Percentiles rank a stretch among this genome's conserved stretches.
phyloP scores from a whole-genome alignment of 2,888 invertebrate species.

The Drosophila kanekoi region DNA sequence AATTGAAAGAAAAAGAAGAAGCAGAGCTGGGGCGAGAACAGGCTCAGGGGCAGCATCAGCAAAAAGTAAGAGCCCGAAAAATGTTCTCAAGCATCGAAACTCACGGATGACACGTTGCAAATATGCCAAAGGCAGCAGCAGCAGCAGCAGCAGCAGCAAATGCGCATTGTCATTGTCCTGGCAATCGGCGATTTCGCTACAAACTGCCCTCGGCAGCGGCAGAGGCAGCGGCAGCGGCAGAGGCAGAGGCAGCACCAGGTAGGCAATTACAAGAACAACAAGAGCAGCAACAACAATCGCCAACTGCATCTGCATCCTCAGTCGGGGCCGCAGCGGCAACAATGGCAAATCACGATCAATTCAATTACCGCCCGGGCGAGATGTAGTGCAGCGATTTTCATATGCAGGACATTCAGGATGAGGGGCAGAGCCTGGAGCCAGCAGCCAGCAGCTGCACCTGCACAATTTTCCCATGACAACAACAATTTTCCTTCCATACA shows the following conservation, averaged over 20 bases:
- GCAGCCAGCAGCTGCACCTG: slow-evolving; percentile 71
- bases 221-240: not conserved
- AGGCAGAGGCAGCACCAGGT: slow-evolving; percentile 23
- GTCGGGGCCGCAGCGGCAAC: slow-evolving; percentile 45
- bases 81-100: slow-evolving; percentile 68
- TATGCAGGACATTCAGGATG: slow-evolving; percentile 43
- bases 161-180: slow-evolving; percentile 76
- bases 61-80: slow-evolving; percentile 31
- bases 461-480: slow-evolving; percentile 78
- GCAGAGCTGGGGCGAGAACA: not conserved
- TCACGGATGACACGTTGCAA: slow-evolving; percentile 73
- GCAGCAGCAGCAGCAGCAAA: slow-evolving; percentile 48
- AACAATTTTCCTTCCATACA: slow-evolving; percentile 9
- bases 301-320: slow-evolving; percentile 38
- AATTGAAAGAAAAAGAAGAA: slow-evolving; percentile 13
- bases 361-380: slow-evolving; percentile 70
- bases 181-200: slow-evolving; percentile 59
- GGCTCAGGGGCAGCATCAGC: not conserved
- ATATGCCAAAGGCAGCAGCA: slow-evolving; percentile 42
- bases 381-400: slow-evolving; percentile 51
- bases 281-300: slow-evolving; percentile 23
- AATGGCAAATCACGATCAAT: slow-evolving; percentile 82
- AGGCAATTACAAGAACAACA: slow-evolving; percentile 19
- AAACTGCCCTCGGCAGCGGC: slow-evolving; percentile 48
- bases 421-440: slow-evolving; percentile 29